A percentile compares a stretch with the other conserved stretches of the same genome.
phyloP scores from a whole-genome alignment of 2,888 invertebrate species.

The Pseudococcus longispinus region DNA sequence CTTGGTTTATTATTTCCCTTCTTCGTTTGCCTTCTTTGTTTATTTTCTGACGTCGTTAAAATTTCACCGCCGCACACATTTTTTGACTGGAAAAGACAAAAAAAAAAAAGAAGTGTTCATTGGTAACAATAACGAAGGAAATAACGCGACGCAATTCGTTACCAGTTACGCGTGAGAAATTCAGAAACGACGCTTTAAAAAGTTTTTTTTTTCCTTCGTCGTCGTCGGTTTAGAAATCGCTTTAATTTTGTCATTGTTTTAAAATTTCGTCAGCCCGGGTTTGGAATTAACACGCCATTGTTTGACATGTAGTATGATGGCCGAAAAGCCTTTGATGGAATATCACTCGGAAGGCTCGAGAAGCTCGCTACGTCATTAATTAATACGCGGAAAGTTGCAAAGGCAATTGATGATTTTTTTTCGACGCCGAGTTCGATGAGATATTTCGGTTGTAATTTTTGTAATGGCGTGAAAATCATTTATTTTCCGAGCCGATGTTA shows the following conservation, averaged over 20 bases:
- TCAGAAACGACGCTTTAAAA: not conserved
- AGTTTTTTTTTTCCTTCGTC: not conserved
- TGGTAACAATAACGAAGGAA: constrained; percentile 20
- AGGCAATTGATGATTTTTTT: constrained; percentile 6
- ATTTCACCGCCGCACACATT: not conserved
- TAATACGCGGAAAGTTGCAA: not conserved
- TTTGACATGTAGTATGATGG: not conserved
- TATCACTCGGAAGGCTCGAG: not conserved
- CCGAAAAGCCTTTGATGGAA: not conserved
- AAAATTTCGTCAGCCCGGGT: not conserved
- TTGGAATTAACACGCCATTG: constrained; percentile 13
- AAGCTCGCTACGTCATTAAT: not conserved
- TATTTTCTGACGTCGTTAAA: constrained; percentile 12
- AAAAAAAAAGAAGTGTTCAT: not conserved
- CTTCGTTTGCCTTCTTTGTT: constrained; percentile 22
- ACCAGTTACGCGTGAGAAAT: constrained; percentile 31
- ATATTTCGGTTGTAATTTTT: not conserved
- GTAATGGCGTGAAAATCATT: not conserved
- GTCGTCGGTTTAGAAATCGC: not conserved
- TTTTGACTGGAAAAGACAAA: constrained; percentile 28
- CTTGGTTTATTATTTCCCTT: constrained; percentile 19
- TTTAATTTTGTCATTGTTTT: constrained; percentile 31
- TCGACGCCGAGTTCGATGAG: not conserved
- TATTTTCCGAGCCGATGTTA: not conserved
- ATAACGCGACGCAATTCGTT: constrained; percentile 27